A percentile compares a stretch with the other conserved stretches of the same genome.
phyloP scores from a whole-genome alignment of 2,113 vertebrate genomes.

The Pagrus major region DNA sequence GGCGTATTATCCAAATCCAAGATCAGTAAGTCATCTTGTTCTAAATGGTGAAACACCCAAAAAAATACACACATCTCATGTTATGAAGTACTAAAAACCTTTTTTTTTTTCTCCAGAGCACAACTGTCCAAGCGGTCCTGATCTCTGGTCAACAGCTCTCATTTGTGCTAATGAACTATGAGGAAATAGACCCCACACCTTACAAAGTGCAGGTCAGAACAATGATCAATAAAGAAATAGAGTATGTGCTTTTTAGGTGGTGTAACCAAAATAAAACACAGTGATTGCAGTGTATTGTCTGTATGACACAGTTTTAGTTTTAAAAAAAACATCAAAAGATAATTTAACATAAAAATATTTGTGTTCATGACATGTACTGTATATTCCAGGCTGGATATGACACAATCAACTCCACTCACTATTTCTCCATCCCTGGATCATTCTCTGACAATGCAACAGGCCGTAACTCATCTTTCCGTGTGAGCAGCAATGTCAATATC shows the following conservation, averaged over 20 bases:
- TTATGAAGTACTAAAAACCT: neutral
- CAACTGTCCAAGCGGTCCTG: slow-evolving; percentile 75
- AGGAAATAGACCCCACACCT: neutral
- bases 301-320: too few species aligned
- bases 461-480: neutral
- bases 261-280: too few species aligned
- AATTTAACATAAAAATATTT: neutral
- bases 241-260: too few species aligned
- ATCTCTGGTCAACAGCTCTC: slow-evolving; percentile 57
- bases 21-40: slow-evolving; percentile 57
- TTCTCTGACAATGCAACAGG: neutral
- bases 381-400: slow-evolving; percentile 77
- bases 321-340: neutral
- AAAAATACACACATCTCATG: neutral
- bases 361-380: neutral
- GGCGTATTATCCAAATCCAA: slow-evolving; percentile 60
- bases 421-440: slow-evolving; percentile 65
- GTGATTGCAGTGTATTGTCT: neutral
- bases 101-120: slow-evolving; percentile 55
- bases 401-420: slow-evolving; percentile 33
- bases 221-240: too few species aligned
- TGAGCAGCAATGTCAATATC: slow-evolving; percentile 31
- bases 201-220: slow-evolving; percentile 37
- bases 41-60: neutral
- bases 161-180: slow-evolving; percentile 80